Conservation (phyloP, 2,797 vertebrate genomes). For the Adrianichthys oophorus region DNA sequence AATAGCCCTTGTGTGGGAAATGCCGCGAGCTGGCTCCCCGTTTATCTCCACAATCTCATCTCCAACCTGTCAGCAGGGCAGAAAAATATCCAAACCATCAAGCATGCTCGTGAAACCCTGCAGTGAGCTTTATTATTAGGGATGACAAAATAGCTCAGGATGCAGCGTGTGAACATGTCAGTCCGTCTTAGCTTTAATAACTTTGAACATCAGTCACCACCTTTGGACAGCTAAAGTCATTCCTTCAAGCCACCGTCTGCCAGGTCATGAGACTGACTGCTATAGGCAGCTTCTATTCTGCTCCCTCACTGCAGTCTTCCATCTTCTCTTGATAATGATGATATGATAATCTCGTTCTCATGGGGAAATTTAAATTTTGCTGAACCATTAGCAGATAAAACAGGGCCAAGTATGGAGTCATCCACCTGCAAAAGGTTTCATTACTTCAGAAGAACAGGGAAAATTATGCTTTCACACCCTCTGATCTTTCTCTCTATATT, state of each 20-base stretch:
- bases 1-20: constrained; percentile 96
- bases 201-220: constrained; percentile 39
- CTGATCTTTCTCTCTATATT: constrained; percentile 15
- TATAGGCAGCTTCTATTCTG: constrained; percentile 17
- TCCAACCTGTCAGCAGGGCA: constrained; percentile 83
- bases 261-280: constrained; percentile 35
- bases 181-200: constrained; percentile 47
- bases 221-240: constrained; percentile 43
- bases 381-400: constrained; percentile 1
- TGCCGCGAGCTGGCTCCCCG: constrained; percentile 93
- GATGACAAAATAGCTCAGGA: constrained; percentile 49
- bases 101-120: constrained; percentile 19
- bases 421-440: constrained; percentile 11
- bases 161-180: constrained; percentile 53
- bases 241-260: constrained; percentile 48
- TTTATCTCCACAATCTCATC: constrained; percentile 99
- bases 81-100: constrained; percentile 15
- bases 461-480: constrained; percentile 1
- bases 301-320: constrained; percentile 8
- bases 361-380: constrained; percentile 17
- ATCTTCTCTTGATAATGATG: constrained; percentile 29
- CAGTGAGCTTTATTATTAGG: constrained; percentile 49
- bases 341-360: constrained; percentile 25
- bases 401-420: constrained; percentile 7
- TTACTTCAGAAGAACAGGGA: neutral